These are phyloP conservation scores for Macrosoma leucophasiata DNA, from an alignment of 2,888 invertebrate genomes.

Conservation along the genomic window DNA sequence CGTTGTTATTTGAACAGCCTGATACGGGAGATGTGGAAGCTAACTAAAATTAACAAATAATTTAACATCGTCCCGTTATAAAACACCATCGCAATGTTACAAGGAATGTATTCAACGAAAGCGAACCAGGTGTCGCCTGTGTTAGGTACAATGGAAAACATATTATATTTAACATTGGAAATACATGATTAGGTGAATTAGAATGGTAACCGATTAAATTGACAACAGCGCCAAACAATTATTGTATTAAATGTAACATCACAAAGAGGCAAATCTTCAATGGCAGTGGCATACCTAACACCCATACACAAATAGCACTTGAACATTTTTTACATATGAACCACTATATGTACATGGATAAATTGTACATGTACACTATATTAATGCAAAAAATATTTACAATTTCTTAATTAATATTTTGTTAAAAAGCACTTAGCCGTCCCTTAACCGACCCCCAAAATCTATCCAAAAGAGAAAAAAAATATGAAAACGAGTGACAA, in stretches of 20 bases:
- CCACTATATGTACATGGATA: constrained; percentile 55
- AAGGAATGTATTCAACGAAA: constrained; percentile 31
- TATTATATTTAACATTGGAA: constrained; percentile 6
- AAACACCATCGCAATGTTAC: constrained; percentile 16
- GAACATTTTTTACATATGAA: constrained; percentile 56
- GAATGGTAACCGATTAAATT: constrained; percentile 24
- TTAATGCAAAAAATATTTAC: constrained; percentile 72
- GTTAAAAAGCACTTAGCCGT: constrained; percentile 64
- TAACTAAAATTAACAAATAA: constrained; percentile 32
- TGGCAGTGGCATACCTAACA: constrained; percentile 68
- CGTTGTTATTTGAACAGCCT: constrained; percentile 72
- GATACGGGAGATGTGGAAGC: constrained; percentile 47
- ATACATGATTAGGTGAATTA: constrained; percentile 16
- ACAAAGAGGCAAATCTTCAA: constrained; percentile 39
- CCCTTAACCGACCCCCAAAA: constrained; percentile 41
- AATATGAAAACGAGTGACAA: constrained; percentile 20
- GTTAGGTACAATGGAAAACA: too few relatives aligned
- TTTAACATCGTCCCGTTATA: constrained; percentile 30
- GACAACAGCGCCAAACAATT: constrained; percentile 28
- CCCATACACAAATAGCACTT: constrained; percentile 62
- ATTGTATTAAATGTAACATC: constrained; percentile 26
- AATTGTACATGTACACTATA: constrained; percentile 53
- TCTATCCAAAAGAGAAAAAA: constrained; percentile 35
- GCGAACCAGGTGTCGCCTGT: constrained; percentile 40
- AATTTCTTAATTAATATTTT: constrained; percentile 52